A percentile compares a stretch with the other conserved stretches of the same genome.
These are phyloP conservation scores for Ceraclea dissimilis DNA, from an alignment of 2,888 invertebrate species.

Conservation along the genomic window DNA sequence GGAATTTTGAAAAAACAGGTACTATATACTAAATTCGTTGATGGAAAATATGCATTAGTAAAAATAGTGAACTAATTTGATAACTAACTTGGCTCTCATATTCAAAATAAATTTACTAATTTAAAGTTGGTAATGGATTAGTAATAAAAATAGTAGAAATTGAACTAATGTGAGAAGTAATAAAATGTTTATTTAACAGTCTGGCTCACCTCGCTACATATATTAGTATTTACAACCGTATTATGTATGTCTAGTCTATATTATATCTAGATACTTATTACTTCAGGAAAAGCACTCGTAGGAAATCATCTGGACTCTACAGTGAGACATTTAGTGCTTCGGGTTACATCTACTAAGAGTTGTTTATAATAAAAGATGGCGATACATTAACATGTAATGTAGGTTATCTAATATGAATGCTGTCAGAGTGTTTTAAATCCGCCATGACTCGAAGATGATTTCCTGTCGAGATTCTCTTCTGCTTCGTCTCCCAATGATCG, in stretches of 20 bases:
- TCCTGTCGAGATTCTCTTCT: slow-evolving; percentile 3
- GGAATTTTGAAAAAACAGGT: no score
- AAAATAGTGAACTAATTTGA: neutral
- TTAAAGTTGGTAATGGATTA: no score
- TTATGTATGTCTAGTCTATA: neutral
- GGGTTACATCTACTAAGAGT: no score
- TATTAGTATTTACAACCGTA: neutral
- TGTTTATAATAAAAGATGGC: no score
- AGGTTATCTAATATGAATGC: slow-evolving; percentile 12
- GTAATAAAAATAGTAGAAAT: no score
- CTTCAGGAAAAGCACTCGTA: neutral
- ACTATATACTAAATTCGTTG: neutral
- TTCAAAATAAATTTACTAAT: no score
- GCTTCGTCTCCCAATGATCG: neutral
- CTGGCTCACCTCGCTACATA: neutral
- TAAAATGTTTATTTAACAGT: neutral
- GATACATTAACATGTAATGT: no score
- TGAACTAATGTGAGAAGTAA: neutral
- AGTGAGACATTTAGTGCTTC: no score
- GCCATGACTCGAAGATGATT: slow-evolving; percentile 13
- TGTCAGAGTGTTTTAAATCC: slow-evolving; percentile 18
- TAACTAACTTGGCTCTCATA: neutral
- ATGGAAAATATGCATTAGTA: neutral
- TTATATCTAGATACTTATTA: no score
- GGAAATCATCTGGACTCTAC: neutral